A percentile compares a stretch with the other conserved stretches of the same genome.
phyloP scores from a whole-genome alignment of 64 coral and sea anemone genomes.

The Trachythela sp. region DNA sequence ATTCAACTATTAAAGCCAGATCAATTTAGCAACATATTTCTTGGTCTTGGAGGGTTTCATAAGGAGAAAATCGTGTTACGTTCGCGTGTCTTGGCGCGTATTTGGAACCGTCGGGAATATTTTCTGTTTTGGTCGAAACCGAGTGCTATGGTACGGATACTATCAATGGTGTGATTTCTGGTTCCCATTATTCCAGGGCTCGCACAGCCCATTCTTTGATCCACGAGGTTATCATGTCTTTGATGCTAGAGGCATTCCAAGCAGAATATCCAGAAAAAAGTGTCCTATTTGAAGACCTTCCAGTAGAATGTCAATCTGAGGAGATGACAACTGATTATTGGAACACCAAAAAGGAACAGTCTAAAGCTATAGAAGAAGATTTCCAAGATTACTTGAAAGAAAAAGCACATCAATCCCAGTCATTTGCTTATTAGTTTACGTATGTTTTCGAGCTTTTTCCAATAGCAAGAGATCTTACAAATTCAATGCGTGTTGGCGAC shows the following conservation, averaged over 20 bases:
- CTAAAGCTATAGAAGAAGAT: neutral
- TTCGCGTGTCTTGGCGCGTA: neutral
- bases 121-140: too few relatives aligned
- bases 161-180: too few relatives aligned
- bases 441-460: neutral
- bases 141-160: too few relatives aligned
- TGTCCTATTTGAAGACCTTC: neutral
- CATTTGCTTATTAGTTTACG: neutral
- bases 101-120: neutral
- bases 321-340: neutral
- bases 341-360: neutral
- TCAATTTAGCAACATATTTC: too few relatives aligned
- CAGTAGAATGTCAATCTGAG: neutral
- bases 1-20: too few relatives aligned
- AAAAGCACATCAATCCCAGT: neutral
- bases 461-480: too few relatives aligned
- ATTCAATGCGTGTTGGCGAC: too few relatives aligned
- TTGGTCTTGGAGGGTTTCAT: neutral
- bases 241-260: neutral
- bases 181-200: too few relatives aligned
- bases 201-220: neutral
- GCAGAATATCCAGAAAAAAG: neutral
- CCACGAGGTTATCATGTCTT: neutral
- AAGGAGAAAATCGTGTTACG: neutral
- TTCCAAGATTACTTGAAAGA: neutral